Evolutionary conservation across 2,888 invertebrate species (phyloP), one percentile per base, ranked within the genome.

Genomic region (Mystacides longicornis): DNA sequence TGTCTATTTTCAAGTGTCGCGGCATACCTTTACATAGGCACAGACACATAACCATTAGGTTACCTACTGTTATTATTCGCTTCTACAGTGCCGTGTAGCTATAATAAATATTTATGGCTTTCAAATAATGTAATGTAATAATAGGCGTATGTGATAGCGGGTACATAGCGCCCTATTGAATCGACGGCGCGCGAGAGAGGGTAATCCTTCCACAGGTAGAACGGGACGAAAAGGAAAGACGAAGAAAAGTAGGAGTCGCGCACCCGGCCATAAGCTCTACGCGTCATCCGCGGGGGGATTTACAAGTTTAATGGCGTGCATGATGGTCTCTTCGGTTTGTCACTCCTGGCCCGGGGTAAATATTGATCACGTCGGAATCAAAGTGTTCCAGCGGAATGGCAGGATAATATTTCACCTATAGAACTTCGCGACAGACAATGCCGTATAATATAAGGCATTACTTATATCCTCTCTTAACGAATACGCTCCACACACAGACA

Each of bases 81-180:
- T n/a, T n/a, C n/a, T n/a, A n/a, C n/a, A n/a, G n/a, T n/a, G n/a
- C n/a, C n/a, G n/a, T n/a, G n/a, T n/a, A n/a, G n/a, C n/a, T n/a
- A n/a, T n/a, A n/a, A n/a, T n/a, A n/a, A n/a, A n/a, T n/a, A n/a
- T n/a, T n/a, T n/a, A n/a, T n/a, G n/a, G n/a, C n/a, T n/a, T n/a
- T n/a, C n/a, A n/a, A n/a, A n/a, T n/a, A n/a, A n/a, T n/a, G n/a
- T n/a, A n/a, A n/a, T n/a, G n/a, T n/a, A n/a, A n/a, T n/a, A n/a
- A n/a, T n/a, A n/a, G n/a, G n/a, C n/a, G n/a, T n/a, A n/a, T n/a
- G n/a, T n/a, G n/a, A n/a, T n/a, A n/a, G n/a, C n/a, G n/a, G n/a
- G n/a, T n/a, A n/a, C n/a, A n/a, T n/a, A n/a, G 27, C 27, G 16
- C 16, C 14, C 37, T 52, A 55, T 46, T 55, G 33, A 23, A 42